Percentiles rank a stretch among this genome's conserved stretches.
phyloP scores from a whole-genome alignment of 2,888 invertebrate genomes.

The Mesorhabditis sp. region DNA sequence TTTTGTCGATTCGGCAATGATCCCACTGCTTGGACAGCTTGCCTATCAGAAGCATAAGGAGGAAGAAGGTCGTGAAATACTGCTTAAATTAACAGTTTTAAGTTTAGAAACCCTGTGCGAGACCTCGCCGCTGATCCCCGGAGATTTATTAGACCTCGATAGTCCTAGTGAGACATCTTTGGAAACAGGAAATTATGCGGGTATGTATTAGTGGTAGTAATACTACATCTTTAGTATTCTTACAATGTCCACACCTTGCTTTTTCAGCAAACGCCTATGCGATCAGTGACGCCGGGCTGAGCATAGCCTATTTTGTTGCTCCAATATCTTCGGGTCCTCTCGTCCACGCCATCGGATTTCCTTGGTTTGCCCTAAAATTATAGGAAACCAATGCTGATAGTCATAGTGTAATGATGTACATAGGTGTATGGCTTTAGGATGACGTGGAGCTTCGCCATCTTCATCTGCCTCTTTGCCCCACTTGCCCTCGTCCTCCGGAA shows the following conservation, averaged over 20 bases:
- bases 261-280: conserved; percentile 6
- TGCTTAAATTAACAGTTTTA: no score
- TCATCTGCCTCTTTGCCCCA: background rate
- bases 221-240: no score
- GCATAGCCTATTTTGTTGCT: background rate
- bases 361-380: background rate
- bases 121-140: no score
- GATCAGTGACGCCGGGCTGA: conserved; percentile 6
- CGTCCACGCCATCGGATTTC: background rate
- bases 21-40: background rate
- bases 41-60: background rate
- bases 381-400: background rate
- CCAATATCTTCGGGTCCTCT: background rate
- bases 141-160: no score
- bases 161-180: no score
- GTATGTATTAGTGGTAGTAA: no score
- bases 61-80: background rate
- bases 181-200: no score
- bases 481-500: background rate
- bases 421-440: background rate
- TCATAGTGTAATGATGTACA: background rate
- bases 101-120: no score
- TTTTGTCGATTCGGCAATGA: background rate
- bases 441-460: background rate
- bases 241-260: no score